Evolutionary conservation across 2,797 vertebrate species (phyloP).

Genomic region (Diceros bicornis): DNA sequence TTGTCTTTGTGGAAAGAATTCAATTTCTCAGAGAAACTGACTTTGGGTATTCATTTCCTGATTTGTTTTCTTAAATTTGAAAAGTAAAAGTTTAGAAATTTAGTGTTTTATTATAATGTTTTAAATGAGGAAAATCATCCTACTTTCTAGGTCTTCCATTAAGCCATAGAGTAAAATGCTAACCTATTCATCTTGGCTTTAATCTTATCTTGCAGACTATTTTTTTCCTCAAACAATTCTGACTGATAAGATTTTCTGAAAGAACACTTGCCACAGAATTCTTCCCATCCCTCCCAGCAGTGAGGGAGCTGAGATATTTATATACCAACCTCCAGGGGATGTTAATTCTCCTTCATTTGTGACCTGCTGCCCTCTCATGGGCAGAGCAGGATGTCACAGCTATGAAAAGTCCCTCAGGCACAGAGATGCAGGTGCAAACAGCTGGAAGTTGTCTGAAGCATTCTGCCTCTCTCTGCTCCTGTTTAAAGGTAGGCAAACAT

Average conservation of each 20-base stretch:
- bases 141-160: not conserved
- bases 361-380: not conserved
- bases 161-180: not conserved
- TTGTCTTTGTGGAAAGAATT: not conserved
- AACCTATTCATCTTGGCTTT: not conserved
- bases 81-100: not conserved
- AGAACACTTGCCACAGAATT: not conserved
- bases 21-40: not conserved
- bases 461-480: not conserved
- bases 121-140: not conserved
- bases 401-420: not conserved
- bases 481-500: too few species aligned
- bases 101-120: not conserved
- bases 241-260: not conserved
- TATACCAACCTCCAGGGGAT: not conserved
- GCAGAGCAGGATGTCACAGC: not conserved
- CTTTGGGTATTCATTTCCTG: not conserved
- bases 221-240: not conserved
- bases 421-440: not conserved
- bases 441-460: not conserved
- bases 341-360: not conserved
- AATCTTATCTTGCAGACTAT: not conserved
- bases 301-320: not conserved
- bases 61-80: not conserved
- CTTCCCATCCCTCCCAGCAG: not conserved